Evolutionary conservation across 2,113 vertebrate genomes (phyloP), one percentile per base, ranked within the genome.

Genomic region (Hemibates koningsi): DNA sequence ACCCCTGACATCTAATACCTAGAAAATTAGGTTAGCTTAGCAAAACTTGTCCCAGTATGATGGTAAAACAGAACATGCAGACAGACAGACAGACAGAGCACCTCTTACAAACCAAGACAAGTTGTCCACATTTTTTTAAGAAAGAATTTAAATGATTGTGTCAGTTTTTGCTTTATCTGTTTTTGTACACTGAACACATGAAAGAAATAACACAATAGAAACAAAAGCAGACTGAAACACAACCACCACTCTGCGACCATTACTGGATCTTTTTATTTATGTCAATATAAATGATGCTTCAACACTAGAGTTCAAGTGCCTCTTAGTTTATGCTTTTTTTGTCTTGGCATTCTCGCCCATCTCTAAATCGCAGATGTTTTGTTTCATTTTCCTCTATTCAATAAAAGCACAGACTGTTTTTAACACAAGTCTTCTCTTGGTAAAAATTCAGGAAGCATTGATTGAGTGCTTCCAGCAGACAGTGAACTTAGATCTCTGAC

Each of bases 251-350:
- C 7, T 21, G 38, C n/a, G 1, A 14, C n/a, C 34, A 38, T 21
- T 1, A 66, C 36, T 9, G 19, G 6, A 41, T 41, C 34, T 6
- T 38, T 68, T 71, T 71, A 41, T 68, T 68, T 41, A 41, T 68
- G 11, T 21, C 63, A 41, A 4, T 71, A 71, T 68, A 68, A 24
- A 68, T 3, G 36, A 41, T 14, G n/a, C 63, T 24, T 71, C 7
- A 41, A 21, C n/a, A 2, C 36, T 24, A 24, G 63, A 71, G 63
- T 43, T 68, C 63, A 41, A 68, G 5, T 68, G 63, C 5, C 63
- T 41, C 63, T 24, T 68, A 68, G 12, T 68, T 68, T 9, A 68
- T 68, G 63, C 19, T 68, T 9, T 41, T 61, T 71, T 71, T 71
- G 1, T 43, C 7, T 21, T 41, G 36, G 63, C 36, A 41, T 43